phyloP scores from a whole-genome alignment of 2,888 invertebrate species.

The Agrochola lychnidis region DNA sequence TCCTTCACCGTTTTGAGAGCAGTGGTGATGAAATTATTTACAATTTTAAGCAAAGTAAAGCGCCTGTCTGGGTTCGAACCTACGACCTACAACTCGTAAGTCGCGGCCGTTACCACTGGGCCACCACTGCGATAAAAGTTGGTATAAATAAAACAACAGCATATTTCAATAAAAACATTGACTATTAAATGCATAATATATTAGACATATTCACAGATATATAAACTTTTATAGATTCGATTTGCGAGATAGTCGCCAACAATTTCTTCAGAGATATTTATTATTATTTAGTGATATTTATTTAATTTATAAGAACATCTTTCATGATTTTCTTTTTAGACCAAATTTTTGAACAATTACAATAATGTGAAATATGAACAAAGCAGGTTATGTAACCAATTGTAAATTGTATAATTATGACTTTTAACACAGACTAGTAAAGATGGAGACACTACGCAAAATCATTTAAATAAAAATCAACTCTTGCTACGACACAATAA shows the following conservation, averaged over 20 bases:
- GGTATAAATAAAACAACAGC: constrained; percentile 33
- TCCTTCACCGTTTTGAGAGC: too few relatives aligned
- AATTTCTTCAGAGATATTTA: constrained; percentile 1
- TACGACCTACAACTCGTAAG: too few relatives aligned
- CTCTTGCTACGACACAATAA: too few relatives aligned
- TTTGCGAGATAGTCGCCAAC: constrained; percentile 29
- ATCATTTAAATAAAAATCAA: too few relatives aligned
- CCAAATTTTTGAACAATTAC: constrained; percentile 18
- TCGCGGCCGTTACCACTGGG: too few relatives aligned
- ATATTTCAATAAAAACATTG: constrained; percentile 47
- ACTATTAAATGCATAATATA: constrained; percentile 64
- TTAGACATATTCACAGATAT: constrained; percentile 55
- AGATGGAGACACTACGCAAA: too few relatives aligned
- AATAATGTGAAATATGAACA: constrained; percentile 2
- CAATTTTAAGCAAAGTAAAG: too few relatives aligned
- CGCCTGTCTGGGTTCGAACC: too few relatives aligned
- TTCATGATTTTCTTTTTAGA: constrained; percentile 25
- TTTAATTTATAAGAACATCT: constrained; percentile 5
- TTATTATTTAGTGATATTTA: constrained; percentile 5
- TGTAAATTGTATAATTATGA: too few relatives aligned
- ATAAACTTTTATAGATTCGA: constrained; percentile 26
- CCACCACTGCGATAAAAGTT: too few relatives aligned
- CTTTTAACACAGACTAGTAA: too few relatives aligned
- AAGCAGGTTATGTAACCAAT: constrained; percentile 18
- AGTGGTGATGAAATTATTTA: too few relatives aligned